Base-by-base conservation (phyloP, 2,113 vertebrate species). In the Pithys albifrons region DNA sequence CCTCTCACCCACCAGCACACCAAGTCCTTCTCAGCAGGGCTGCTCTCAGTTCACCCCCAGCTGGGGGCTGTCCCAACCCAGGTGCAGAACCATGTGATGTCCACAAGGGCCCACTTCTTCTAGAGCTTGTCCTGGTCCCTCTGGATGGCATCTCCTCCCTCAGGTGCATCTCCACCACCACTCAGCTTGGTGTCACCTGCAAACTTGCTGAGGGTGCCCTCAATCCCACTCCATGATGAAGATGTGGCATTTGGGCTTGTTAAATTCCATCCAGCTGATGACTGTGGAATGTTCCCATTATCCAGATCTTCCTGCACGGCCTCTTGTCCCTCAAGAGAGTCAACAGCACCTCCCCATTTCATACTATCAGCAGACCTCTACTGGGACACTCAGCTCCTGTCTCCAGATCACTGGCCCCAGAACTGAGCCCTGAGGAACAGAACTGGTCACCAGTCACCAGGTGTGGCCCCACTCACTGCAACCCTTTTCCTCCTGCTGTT, bases 361-460 rank as follows among this genome's bases (percentile, higher is more conserved):
- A 11, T 31, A 19, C 29, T 29, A 31, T 31, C 29, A 55, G 54
- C 54, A 55, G 33, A 55, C 54, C 29, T 33, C 17, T 54, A 29
- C 12, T 54, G 17, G 52, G 28, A 10, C 52, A 18, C 59, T 73
- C 28, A 46, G 1, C 12, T 48, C 2, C 1, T 83, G 46, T 23
- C 7, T 71, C 19, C 58, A 64, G 37, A 25, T 7, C 12, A 46
- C 1, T 48, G 37, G 52, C 23, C 37, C 67, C 19, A 39, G 37
- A 48, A 59, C 2, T 20, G 27, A 84, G 8, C 25, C 57, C 51
- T 27, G 35, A 83, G 33, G 51, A 75, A 19, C 51, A 52, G 5
- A 0, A 0, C 19, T 49, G 43, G 48, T n/a, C 14, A 86, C 24
- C 0, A 0, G 6, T 14, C 7, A 1, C 31, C 75, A 78, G 19